These are phyloP conservation scores for Himalopsyche phryganea DNA, from an alignment of 1,140 invertebrate genomes.

Conservation along the genomic window DNA sequence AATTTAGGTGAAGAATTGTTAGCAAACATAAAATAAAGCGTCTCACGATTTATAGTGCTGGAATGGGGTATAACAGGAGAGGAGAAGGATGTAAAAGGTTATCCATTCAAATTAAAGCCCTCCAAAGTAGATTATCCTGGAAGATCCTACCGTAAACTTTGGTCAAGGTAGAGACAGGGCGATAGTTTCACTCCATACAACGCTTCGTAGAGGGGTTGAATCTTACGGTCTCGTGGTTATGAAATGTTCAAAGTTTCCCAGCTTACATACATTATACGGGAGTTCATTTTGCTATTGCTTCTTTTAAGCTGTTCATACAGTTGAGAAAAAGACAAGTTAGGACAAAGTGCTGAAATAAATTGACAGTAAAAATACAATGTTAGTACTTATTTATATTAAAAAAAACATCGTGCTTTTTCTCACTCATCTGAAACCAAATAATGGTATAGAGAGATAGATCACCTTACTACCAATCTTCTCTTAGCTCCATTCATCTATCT, in stretches of 20 bases:
- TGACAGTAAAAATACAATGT: too few relatives aligned
- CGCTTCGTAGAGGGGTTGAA: background rate
- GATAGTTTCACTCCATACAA: conserved; percentile 7
- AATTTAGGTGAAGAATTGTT: too few relatives aligned
- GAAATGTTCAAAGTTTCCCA: conserved; percentile 7
- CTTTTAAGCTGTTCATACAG: conserved; percentile 1
- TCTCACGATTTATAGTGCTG: conserved; percentile 15
- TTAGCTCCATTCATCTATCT: too few relatives aligned
- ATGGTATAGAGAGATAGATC: too few relatives aligned
- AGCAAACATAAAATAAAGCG: conserved; percentile 7
- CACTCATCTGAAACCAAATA: too few relatives aligned
- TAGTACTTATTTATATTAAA: too few relatives aligned
- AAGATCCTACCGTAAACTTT: conserved; percentile 29
- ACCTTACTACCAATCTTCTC: too few relatives aligned
- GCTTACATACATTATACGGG: too few relatives aligned
- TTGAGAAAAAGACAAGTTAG: background rate
- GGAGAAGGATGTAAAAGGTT: conserved; percentile 23
- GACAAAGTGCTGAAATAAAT: too few relatives aligned
- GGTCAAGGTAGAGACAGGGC: conserved; percentile 24
- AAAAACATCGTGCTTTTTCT: too few relatives aligned
- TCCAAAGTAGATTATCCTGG: conserved; percentile 33
- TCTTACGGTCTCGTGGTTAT: conserved; percentile 14
- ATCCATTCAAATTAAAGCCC: conserved; percentile 35
- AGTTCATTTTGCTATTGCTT: background rate
- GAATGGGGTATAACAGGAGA: background rate